Evolutionary conservation across 2,888 invertebrate genomes (phyloP).

Genomic region (Glyphotaelius pellucidus): DNA sequence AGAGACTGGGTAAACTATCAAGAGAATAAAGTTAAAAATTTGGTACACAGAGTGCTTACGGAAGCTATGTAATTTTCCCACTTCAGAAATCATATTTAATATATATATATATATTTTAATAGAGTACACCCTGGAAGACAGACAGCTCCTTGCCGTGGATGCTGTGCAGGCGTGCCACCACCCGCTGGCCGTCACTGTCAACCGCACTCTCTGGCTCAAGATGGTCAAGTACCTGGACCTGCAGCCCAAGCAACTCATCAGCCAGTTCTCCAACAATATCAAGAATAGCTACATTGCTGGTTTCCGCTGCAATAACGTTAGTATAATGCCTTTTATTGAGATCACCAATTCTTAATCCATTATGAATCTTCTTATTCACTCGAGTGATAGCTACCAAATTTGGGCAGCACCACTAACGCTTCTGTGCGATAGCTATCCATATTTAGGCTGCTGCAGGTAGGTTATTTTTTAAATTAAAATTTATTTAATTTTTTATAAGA

Average conservation of each 20-base stretch:
- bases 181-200: constrained; percentile 80
- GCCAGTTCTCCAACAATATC: constrained; percentile 78
- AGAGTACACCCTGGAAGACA: constrained; percentile 76
- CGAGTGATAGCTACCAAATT: no score
- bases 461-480: no score
- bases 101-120: constrained; percentile 46
- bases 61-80: not conserved
- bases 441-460: no score
- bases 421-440: no score
- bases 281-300: constrained; percentile 81
- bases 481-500: no score
- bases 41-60: not conserved
- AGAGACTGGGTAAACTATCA: no score
- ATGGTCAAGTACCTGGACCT: constrained; percentile 79
- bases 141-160: constrained; percentile 80
- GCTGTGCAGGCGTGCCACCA: constrained; percentile 86
- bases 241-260: constrained; percentile 80
- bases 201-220: constrained; percentile 83
- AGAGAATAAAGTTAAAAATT: not conserved
- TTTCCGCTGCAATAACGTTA: constrained; percentile 72
- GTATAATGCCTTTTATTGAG: constrained; percentile 50
- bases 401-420: no score
- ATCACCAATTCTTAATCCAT: not conserved
- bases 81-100: not conserved
- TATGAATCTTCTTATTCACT: not conserved